phyloP scores from a whole-genome alignment of 2,113 vertebrate species.

The Cacatua alba region DNA sequence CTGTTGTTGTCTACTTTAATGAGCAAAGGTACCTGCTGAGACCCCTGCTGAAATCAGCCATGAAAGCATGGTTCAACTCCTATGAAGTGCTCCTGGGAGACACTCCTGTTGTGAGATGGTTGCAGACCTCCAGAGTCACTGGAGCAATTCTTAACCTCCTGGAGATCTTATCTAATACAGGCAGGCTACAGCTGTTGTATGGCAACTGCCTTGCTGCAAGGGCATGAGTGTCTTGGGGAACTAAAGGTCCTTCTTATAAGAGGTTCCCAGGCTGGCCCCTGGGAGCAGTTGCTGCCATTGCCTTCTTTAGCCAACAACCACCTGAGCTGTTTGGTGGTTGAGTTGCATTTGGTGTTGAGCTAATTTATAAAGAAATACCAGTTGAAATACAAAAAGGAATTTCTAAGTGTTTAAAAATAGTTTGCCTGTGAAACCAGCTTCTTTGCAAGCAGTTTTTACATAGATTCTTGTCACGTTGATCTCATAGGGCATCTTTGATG shows the following conservation, averaged over 20 bases:
- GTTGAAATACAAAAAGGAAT: neutral
- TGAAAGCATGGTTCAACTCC: neutral
- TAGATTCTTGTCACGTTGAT: neutral
- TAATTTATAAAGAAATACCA: neutral
- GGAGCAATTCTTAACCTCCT: neutral
- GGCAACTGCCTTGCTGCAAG: neutral
- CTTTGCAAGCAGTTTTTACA: neutral
- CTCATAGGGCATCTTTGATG: neutral
- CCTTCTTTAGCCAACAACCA: neutral
- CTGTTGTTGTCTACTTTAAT: neutral
- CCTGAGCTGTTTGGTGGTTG: neutral
- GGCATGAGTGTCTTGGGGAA: neutral
- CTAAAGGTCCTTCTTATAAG: neutral
- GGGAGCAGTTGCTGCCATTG: neutral
- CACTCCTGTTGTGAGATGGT: rapidly evolving
- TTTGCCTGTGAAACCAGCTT: neutral
- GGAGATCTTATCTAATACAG: neutral
- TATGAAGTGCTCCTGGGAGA: neutral
- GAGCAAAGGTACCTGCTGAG: neutral
- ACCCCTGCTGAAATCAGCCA: neutral
- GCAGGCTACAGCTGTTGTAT: neutral
- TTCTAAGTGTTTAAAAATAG: neutral
- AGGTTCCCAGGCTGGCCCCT: neutral
- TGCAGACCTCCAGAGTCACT: neutral
- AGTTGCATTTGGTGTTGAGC: neutral